A percentile compares a stretch with the other conserved stretches of the same genome.
These are phyloP conservation scores for Microtus richardsoni DNA, from an alignment of 2,113 vertebrate genomes.

Conservation along the genomic window DNA sequence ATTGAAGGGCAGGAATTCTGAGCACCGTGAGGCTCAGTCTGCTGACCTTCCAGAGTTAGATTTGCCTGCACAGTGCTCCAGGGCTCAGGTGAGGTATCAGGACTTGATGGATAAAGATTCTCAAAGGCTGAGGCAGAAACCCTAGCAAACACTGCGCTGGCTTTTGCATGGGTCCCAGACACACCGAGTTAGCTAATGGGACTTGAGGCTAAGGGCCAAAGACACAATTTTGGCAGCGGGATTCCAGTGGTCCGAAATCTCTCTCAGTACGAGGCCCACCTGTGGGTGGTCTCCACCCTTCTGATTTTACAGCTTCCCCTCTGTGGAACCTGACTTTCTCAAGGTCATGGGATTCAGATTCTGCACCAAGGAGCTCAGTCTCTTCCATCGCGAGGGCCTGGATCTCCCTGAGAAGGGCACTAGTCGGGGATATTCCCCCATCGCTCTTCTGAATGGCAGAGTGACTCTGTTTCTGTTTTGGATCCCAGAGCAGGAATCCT, in stretches of 20 bases:
- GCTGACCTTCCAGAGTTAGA: background rate
- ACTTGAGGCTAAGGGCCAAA: background rate
- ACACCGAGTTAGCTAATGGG: background rate
- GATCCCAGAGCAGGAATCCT: background rate
- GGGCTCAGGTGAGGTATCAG: accelerated
- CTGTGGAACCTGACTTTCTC: background rate
- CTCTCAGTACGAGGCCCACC: background rate
- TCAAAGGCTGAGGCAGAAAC: background rate
- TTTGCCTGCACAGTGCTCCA: no score
- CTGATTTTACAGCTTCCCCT: background rate
- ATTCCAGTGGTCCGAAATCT: no score
- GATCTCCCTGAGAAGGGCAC: accelerated
- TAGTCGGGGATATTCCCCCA: accelerated
- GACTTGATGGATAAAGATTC: background rate
- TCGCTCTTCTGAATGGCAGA: background rate
- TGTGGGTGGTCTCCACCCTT: background rate
- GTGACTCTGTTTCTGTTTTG: background rate
- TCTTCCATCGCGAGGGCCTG: accelerated
- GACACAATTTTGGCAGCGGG: background rate
- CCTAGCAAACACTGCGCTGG: accelerated
- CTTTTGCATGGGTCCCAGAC: background rate
- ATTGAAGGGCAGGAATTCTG: background rate
- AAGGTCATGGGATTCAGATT: background rate
- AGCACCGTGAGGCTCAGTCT: accelerated
- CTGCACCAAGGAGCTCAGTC: background rate